Evolutionary conservation across 2,888 invertebrate species (phyloP), one percentile per base, ranked within the genome.

Genomic region (Spatulosminthurus flaviceps): DNA sequence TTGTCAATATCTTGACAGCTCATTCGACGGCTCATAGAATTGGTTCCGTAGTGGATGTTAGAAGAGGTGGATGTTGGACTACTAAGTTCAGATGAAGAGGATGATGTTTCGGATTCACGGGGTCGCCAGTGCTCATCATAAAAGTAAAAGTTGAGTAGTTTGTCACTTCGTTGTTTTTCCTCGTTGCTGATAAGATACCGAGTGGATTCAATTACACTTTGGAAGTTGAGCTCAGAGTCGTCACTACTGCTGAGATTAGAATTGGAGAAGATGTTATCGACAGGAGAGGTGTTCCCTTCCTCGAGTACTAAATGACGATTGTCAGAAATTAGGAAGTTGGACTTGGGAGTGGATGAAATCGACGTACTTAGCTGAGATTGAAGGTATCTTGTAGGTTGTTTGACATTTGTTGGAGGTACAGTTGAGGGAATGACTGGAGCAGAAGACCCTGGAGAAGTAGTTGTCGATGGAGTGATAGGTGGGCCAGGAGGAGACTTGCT

Each of bases 121-220:
- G 81, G 81, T 67, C 81, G 80, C 84, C 84, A 84, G 74, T 84
- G 83, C 42, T 84, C 82, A 24, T 84, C 83, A 69, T 83, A 81
- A 79, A 84, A 84, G 80, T 84, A 84, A 79, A 83, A 84, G 67
- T 84, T 81, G 24, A 77, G 69, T 21, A 81, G 34, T 24, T 79
- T 81, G 29, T 79, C 81, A 61, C 76, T 76, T 28, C 78, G 26
- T 76, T 78, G 71, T 64, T 76, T 61, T 24, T 75, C 72, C 22
- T 77, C 80, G n/a, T 77, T 77, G 7, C 24, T 60, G 9, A 64
- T 60, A 41, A 60, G 61, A 22, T 24, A 64, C n/a, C 66, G 69
- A 11, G 42, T 75, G 7, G 69, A 70, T 28, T 75, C 70, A 34
- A 79, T 61, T 11, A 69, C 29, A 28, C 43, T 60, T 61, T 75